Evolutionary conservation across 2,797 vertebrate genomes (phyloP), one percentile per base, ranked within the genome.

Genomic region (Enoplosus armatus): DNA sequence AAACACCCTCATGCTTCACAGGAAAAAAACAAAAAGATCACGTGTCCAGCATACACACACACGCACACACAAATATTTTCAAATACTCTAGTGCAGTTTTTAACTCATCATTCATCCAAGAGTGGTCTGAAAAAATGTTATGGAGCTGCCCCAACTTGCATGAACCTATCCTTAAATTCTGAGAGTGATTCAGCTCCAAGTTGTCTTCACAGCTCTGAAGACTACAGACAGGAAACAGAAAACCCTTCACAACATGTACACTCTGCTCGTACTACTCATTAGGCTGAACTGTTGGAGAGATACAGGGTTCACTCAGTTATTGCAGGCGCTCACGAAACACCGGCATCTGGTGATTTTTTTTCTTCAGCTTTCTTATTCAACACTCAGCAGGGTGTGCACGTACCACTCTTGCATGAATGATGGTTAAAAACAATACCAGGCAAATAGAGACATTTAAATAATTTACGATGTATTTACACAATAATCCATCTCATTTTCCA

Each of bases 381-480:
- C 33, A 79, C 67, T 65, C 33, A 58, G 75, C 6, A 14, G 48
- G 22, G 18, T 39, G 61, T 43, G 54, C 22, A 64, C 24, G 26
- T 62, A 65, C 85, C 84, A 92, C 92, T 93, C 90, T 88, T 87
- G 83, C 63, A 86, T 82, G 90, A 94, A 94, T 82, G 80, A 92
- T 83, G 89, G 81, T 86, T 95, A 89, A 96, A 96, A 95, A 94
- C 75, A 82, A 91, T 76, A 87, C 89, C 72, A 88, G 86, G 93
- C 89, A 91, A 51, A 90, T 87, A 84, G 93, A 92, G 86, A 97
- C 95, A 96, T 94, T 97, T 96, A 96, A 99, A 99, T 99, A 98
- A 98, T 96, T 98, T 98, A 96, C 90, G 94, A 92, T 95, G 92
- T 97, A 96, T 96, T 94, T 98, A 95, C 96, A 97, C 87, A 93